These are phyloP conservation scores for Formica exsecta DNA, from an alignment of 1,140 invertebrate species.

Conservation along the genomic window DNA sequence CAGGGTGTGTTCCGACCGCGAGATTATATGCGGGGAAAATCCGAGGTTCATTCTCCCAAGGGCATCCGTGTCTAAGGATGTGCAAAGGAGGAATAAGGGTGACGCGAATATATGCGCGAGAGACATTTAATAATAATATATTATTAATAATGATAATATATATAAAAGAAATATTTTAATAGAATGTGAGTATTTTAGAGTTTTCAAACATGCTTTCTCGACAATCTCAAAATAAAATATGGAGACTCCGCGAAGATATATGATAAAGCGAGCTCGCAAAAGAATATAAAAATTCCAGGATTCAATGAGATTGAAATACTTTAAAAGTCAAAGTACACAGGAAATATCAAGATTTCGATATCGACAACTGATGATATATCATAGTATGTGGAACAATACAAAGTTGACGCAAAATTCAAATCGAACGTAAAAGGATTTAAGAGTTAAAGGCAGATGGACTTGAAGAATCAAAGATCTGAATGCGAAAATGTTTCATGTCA, in stretches of 20 bases:
- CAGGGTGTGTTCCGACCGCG: slow-evolving; percentile 12
- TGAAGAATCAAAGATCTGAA: background rate
- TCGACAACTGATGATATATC: background rate
- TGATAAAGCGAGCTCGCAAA: background rate
- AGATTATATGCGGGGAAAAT: slow-evolving; percentile 39
- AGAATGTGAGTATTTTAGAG: too few relatives aligned
- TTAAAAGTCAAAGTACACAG: background rate
- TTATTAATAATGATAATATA: background rate
- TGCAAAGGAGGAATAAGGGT: background rate
- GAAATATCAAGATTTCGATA: background rate
- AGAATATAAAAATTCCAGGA: background rate
- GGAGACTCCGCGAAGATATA: too few relatives aligned
- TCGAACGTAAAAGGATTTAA: background rate
- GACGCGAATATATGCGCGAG: background rate
- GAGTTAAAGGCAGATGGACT: background rate
- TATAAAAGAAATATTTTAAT: background rate
- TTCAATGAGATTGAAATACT: background rate
- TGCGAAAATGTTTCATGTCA: background rate
- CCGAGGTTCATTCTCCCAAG: background rate
- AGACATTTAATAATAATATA: background rate
- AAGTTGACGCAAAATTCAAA: background rate
- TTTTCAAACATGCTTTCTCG: background rate
- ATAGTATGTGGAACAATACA: background rate
- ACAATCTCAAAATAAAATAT: background rate
- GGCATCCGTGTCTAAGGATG: background rate